Base-by-base conservation (phyloP, 2,888 invertebrate genomes). In the Magallana nippona region DNA sequence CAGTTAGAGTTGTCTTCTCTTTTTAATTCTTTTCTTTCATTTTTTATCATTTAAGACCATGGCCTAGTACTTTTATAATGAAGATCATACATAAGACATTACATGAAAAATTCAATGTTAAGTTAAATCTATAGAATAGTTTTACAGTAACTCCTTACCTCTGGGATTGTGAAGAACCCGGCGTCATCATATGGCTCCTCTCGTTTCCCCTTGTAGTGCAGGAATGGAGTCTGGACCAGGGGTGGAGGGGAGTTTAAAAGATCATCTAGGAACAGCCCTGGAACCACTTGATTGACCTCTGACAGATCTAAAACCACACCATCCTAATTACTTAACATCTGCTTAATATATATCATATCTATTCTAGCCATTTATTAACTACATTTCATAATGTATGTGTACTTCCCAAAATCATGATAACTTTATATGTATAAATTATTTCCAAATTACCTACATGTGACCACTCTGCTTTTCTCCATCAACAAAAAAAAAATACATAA, bases 301-400 rank as follows among this genome's bases (percentile, higher is more conserved):
- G 22, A 15, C 57, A 11, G 62, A 71, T 71, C 71, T 83, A 32
- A 32, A 19, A 62, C 44, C 44, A 44, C 0, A 44, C 44, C 3
- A 44, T 44, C 0, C 5, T 44, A 0, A 44, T 44, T 5, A 44
- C 44, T 44, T 44, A 5, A 44, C 44, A 44, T 44, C 32, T 27
- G n/a, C 82, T 56, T 19, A 87, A 88, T 79, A 87, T 83, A 11
- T 87, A 82, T 17, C 88, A 86, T 62, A 87, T 82, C 17, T 83
- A 84, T 2, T 27, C 71, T 11, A 87, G 85, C 27, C 86, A 87
- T 77, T 84, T 84, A 63, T 19, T 19, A 19, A 63, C 10, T 10
- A 22, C 2, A 22, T 1, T 22, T 22, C 22, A 32, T 5, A 3
- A 32, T 0, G 5, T 2, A 32, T 17, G 22, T 63, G 13, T 22